Conservation (phyloP, 2,113 vertebrate species). For the Hippocampus zosterae region DNA sequence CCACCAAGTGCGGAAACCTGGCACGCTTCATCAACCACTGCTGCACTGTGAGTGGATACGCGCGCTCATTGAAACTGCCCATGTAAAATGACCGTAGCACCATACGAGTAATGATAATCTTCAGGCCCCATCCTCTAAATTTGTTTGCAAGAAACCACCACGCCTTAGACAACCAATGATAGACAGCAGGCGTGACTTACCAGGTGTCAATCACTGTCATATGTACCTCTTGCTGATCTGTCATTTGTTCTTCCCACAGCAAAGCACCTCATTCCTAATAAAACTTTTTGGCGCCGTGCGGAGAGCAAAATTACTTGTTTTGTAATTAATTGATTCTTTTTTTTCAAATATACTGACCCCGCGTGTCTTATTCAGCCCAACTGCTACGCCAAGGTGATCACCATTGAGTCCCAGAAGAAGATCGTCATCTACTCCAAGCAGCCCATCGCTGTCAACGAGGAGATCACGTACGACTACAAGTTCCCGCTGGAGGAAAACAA, state of each 20-base stretch:
- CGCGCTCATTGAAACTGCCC: background rate
- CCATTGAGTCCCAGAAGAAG: conserved; percentile 94
- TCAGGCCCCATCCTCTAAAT: too few species aligned
- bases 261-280: too few species aligned
- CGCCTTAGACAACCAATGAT: too few species aligned
- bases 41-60: conserved; percentile 79
- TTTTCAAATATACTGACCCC: background rate
- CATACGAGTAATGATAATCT: too few species aligned
- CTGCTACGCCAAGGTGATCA: conserved; percentile 96
- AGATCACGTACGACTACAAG: conserved; percentile 96
- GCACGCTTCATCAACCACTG: conserved; percentile 92
- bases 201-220: too few species aligned
- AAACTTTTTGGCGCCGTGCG: too few species aligned
- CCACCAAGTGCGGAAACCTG: conserved; percentile 89
- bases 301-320: too few species aligned
- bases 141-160: too few species aligned
- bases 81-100: too few species aligned
- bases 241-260: too few species aligned
- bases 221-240: too few species aligned
- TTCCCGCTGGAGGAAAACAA: conserved; percentile 97
- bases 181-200: too few species aligned
- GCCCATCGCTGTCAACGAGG: conserved; percentile 86
- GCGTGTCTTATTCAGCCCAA: conserved; percentile 74
- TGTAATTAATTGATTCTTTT: background rate
- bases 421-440: conserved; percentile 97